Conservation (phyloP, 2,113 vertebrate species). For the Alouatta palliata region DNA sequence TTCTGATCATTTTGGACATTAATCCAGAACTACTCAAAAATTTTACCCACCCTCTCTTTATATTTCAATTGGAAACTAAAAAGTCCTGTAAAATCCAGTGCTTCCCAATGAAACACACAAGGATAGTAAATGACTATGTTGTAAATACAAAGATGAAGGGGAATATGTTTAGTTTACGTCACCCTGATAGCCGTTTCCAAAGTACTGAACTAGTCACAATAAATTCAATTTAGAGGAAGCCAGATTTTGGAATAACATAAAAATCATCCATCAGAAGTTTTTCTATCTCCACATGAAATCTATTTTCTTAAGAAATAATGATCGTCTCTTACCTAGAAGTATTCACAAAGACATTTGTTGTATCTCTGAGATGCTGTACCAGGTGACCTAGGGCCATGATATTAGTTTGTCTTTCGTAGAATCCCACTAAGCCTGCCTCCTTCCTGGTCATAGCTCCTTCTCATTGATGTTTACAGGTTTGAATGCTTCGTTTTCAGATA, state of each 20-base stretch:
- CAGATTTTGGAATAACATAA: neutral
- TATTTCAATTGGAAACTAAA: neutral
- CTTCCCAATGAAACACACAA: neutral
- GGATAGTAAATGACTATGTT: neutral
- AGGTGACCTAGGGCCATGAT: neutral
- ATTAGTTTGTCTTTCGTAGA: neutral
- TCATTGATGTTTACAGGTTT: constrained; percentile 20
- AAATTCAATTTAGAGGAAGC: neutral
- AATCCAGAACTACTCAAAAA: neutral
- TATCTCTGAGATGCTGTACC: neutral
- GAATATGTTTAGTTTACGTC: neutral
- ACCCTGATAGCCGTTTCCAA: neutral
- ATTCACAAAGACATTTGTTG: neutral
- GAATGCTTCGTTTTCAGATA: constrained; percentile 55
- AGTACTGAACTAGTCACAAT: neutral
- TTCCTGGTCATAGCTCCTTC: neutral
- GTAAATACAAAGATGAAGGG: neutral
- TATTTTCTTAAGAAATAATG: neutral
- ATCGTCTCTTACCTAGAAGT: neutral
- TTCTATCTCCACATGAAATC: neutral
- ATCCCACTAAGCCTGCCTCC: neutral
- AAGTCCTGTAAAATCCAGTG: neutral
- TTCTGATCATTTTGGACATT: neutral
- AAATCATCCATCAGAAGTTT: neutral
- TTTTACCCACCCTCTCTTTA: neutral